Base-by-base conservation (phyloP, 2,113 vertebrate genomes). In the Thinocorus orbignyianus region DNA sequence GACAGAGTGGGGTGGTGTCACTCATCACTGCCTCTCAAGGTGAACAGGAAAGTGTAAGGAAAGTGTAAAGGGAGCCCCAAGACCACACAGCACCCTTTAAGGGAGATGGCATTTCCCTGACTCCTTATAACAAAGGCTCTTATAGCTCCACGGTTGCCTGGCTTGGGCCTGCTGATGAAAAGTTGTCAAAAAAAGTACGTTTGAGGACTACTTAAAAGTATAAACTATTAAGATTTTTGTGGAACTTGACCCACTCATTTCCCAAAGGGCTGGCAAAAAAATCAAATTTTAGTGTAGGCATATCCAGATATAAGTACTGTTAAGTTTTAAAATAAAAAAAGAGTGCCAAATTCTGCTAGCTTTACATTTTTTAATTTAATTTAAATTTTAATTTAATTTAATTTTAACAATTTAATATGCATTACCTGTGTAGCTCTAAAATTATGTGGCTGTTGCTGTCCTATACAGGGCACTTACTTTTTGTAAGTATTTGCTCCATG, bases 1-100 rank as follows among this genome's bases (percentile, higher is more conserved):
- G 80, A 28, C 25, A 52, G 49, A 85, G 12, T 72, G 35, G 57
- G 68, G 25, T 92, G 52, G 20, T 90, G 81, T 95, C 71, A 81
- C 61, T 86, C 78, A 91, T 96, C 88, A 79, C 55, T 94, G 84
- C 66, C 46, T 91, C 71, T 95, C 91, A 96, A 88, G 86, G 69
- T 84, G 71, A 94, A 64, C 64, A 72, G 61, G 17, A 93, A 92
- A 86, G 46, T 49, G 10, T n/a, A 71, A 88, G 28, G 25, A 60
- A 39, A 52, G n/a, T 35, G 31, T 31, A 70, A 5, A 77, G 62
- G 41, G 49, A 96, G 41, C 5, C 30, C 39, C 33, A 72, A 60
- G 24, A 86, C 31, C 24, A 24, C 2, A 2, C 13, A 84, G 11
- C 20, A 9, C 17, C 18, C 4, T 48, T 35, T 61, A 25, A 87